These are phyloP conservation scores for Leptosomus discolor DNA, from an alignment of 2,113 vertebrate species.

Conservation along the genomic window DNA sequence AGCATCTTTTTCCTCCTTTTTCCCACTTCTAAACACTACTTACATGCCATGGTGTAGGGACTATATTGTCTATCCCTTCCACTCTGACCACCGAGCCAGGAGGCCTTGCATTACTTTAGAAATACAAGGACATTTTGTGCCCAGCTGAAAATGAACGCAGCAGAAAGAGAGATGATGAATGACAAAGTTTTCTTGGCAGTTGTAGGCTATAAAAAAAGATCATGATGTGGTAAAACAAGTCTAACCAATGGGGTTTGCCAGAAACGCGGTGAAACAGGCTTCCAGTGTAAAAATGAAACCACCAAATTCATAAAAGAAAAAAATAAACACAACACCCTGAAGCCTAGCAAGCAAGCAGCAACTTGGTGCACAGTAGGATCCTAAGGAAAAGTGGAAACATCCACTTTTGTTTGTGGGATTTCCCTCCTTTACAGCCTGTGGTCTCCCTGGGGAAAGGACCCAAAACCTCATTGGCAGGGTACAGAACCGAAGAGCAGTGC, in stretches of 20 bases:
- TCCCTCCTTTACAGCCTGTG: background rate
- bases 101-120: background rate
- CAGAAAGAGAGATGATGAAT: background rate
- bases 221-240: conserved; percentile 12
- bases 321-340: background rate
- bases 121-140: background rate
- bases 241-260: conserved; percentile 12
- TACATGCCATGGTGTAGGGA: background rate
- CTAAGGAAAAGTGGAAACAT: background rate
- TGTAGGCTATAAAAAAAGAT: background rate
- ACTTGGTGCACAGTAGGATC: background rate
- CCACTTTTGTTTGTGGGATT: background rate
- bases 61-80: background rate
- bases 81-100: background rate
- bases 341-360: background rate
- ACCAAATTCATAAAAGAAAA: background rate
- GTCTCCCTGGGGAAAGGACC: background rate
- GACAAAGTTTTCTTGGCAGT: conserved; percentile 22
- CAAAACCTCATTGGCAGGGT: background rate
- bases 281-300: background rate
- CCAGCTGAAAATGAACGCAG: background rate
- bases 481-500: background rate
- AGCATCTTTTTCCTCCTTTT: background rate
- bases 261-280: background rate
- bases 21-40: background rate